A percentile compares a stretch with the other conserved stretches of the same genome.
These are phyloP conservation scores for Ctenodactylus gundi DNA, from an alignment of 2,113 vertebrate species.

Conservation along the genomic window DNA sequence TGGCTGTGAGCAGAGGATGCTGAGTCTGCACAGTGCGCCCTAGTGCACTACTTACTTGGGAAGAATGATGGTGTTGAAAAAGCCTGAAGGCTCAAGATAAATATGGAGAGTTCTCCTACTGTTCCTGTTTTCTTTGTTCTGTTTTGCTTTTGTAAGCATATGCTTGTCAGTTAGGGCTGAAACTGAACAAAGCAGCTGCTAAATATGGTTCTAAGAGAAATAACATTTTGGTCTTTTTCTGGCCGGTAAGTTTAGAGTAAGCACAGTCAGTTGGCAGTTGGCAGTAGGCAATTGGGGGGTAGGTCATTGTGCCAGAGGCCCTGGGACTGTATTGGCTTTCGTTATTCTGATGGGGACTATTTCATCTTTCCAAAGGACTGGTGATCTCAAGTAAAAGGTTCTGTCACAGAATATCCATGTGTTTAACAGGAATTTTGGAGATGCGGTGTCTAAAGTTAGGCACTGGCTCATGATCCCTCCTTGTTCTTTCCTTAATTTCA, in stretches of 20 bases:
- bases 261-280: constrained; percentile 36
- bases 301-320: not conserved
- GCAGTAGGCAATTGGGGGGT: not conserved
- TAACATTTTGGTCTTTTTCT: constrained; percentile 69
- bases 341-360: fast-evolving
- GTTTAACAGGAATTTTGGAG: not conserved
- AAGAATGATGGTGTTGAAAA: not conserved
- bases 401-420: not conserved
- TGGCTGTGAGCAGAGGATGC: not conserved
- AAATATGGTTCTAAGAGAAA: constrained; percentile 64
- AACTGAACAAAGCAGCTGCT: constrained; percentile 67
- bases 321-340: not conserved
- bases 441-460: not conserved
- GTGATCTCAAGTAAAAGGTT: not conserved
- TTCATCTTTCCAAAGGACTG: not conserved
- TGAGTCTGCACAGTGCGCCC: not conserved
- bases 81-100: constrained; percentile 55
- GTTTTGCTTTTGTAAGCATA: constrained; percentile 72
- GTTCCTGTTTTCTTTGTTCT: constrained; percentile 66
- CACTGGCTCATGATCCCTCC: not conserved
- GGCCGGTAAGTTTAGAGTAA: constrained; percentile 49
- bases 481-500: not conserved
- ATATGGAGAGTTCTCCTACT: constrained; percentile 48
- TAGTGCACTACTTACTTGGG: not conserved
- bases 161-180: constrained; percentile 69